A percentile compares a stretch with the other conserved stretches of the same genome.
Evolutionary conservation across 2,113 vertebrate species (phyloP).

Genomic region (Phocoena sinus): DNA sequence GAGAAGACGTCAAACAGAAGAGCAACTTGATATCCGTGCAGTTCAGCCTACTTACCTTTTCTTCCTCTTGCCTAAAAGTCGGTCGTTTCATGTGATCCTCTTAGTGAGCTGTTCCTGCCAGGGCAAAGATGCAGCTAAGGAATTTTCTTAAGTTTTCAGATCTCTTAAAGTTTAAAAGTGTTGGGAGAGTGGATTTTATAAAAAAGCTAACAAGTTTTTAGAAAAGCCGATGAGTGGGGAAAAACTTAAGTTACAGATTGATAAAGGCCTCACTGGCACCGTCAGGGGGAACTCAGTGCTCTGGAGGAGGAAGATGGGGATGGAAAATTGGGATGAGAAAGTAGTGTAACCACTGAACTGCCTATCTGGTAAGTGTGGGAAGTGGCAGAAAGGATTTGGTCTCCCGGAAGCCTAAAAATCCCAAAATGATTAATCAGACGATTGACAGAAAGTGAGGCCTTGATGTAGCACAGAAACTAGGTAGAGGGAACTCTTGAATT

Average conservation of each 20-base stretch:
- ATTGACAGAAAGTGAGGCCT: not conserved
- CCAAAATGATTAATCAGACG: not conserved
- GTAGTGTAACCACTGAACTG: not conserved
- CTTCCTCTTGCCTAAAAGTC: slow-evolving; percentile 43
- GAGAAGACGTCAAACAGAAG: not conserved
- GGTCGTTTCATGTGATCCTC: not conserved
- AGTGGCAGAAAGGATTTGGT: not conserved
- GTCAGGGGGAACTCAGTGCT: not conserved
- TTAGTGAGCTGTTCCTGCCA: not conserved
- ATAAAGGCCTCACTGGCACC: not conserved
- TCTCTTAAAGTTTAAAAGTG: slow-evolving; percentile 36
- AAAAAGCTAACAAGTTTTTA: not conserved
- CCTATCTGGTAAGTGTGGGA: accelerated
- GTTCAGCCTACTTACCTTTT: not conserved
- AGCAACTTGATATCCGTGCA: not conserved
- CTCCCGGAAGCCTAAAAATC: not conserved
- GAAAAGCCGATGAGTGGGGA: not conserved
- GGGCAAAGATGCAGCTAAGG: not conserved
- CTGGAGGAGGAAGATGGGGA: not conserved
- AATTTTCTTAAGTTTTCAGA: slow-evolving; percentile 29
- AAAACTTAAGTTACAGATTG: not conserved
- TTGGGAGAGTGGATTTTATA: not conserved
- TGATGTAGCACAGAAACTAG: not conserved
- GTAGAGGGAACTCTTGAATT: not conserved
- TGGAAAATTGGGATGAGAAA: not conserved